Base-by-base conservation (phyloP, 2,888 invertebrate genomes). In the Dorcus parallelipipedus region DNA sequence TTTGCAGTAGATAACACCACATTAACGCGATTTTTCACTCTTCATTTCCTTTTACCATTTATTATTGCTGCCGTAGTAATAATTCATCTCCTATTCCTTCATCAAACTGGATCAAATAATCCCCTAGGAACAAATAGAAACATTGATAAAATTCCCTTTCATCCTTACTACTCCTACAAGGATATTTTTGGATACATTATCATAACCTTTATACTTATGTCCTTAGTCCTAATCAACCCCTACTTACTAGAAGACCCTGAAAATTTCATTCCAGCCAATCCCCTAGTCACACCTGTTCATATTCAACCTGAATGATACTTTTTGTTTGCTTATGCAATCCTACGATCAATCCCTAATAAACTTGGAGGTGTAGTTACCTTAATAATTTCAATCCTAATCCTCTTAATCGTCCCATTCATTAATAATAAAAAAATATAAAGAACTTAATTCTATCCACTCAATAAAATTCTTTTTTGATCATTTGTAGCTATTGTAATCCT, bases 291-390 rank as follows among this genome's bases (percentile, higher is more conserved):
- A 0, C 89, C 90, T 0, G 74, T 83, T 8, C 89, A 89, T 73
- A 90, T 90, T 80, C 88, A 90, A 83, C 90, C 89, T 48, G 91
- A 92, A 84, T 91, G 90, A 86, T 91, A 91, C 76, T 92, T 91
- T 71, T 76, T 91, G 81, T 91, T 90, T 82, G 89, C 90, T 9
- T 91, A 91, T 76, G 88, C 90, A 14, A 90, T 91, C 81, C 67
- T 91, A 71, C 90, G 90, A 26, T 89, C 89, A 41, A 89, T 91
- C 58, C 90, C 90, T 5, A 90, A 88, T 80, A 90, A 91, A 83
- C 73, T 90, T 79, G 89, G 89, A 53, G 90, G 90, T 62, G 89
- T 90, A 42, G 78, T 87, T 69, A 84, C 84, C 0, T 70, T 88
- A 78, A 57, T 84, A 0, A 67, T 84, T 73, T 87, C 86, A 57